These are phyloP conservation scores for Lamprologus ornatipinnis DNA, from an alignment of 2,113 vertebrate genomes.

Conservation along the genomic window DNA sequence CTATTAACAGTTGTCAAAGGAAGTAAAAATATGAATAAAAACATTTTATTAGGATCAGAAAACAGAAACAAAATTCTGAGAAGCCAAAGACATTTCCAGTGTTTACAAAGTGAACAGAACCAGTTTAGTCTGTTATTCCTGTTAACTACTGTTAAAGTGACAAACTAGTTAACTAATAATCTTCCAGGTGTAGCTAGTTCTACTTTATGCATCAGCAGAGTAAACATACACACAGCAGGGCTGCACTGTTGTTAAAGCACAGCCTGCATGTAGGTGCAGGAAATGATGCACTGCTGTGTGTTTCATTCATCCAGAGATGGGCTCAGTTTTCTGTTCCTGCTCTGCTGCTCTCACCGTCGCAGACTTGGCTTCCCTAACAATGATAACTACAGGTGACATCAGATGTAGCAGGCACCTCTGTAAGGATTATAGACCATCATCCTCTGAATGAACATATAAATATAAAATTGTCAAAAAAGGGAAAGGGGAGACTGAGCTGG, in stretches of 20 bases:
- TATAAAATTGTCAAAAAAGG: not conserved
- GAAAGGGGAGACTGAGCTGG: rapidly evolving
- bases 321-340: rapidly evolving
- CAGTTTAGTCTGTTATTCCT: rapidly evolving
- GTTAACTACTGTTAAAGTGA: not conserved
- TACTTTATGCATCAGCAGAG: not conserved
- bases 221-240: rapidly evolving
- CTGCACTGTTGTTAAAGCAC: rapidly evolving
- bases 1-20: not conserved
- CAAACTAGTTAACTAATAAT: not conserved
- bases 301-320: not conserved
- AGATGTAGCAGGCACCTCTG: not conserved
- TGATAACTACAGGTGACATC: not conserved
- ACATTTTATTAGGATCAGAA: not conserved
- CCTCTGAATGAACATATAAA: not conserved
- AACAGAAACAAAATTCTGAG: rapidly evolving
- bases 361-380: not conserved
- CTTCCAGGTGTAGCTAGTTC: not conserved
- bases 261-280: rapidly evolving
- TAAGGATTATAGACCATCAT: rapidly evolving
- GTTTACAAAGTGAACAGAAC: rapidly evolving
- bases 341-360: not conserved
- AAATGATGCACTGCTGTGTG: not conserved
- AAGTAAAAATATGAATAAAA: not conserved
- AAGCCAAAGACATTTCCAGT: not conserved